Base-by-base conservation (phyloP, 2,797 vertebrate species). In the Sebastes goodei region DNA sequence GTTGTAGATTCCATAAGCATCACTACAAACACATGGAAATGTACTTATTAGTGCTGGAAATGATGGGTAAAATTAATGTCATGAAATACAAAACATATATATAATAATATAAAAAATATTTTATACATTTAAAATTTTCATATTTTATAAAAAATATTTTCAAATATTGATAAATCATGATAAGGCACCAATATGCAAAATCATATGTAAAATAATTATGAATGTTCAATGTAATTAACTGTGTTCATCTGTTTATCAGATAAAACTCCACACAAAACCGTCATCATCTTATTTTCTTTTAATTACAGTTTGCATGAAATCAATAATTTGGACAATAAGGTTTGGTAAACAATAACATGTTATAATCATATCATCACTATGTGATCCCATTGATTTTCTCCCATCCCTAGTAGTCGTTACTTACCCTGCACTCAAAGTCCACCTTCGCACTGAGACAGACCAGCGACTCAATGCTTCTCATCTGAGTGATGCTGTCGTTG, bases 371-470 rank as follows among this genome's bases (percentile, higher is more conserved):
- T 69, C 21, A 64, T 42, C 15, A 32, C 1, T 38, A 15, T 29
- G 17, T 21, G 9, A 55, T 17, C 21, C 6, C 4, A 17, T 1
- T 52, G 3, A 32, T 57, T 59, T 38, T 57, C 21, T 49, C 29
- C 10, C 12, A 57, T 29, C 4, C 17, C 21, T 2, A 2, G 15
- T 21, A 23, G 23, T 29, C 23, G 8, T 74, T 61, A 80, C 95
- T 94, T 81, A 99, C 98, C 95, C 95, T 98, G 94, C 98, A 98
- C 77, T 98, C 98, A 92, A 99, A 99, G 94, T 98, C 98, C 83
- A 99, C 98, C 90, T 96, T 99, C 77, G 98, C 96, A 87, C 97
- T 99, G 70, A 99, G 96, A 63, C 95, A 96, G 81, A 99, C 97
- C 79, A 99, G 94, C 46, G 98, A 97, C 92, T 99, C 98, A 0